These are phyloP conservation scores for Equus quagga DNA, from an alignment of 2,113 vertebrate species.

Conservation along the genomic window DNA sequence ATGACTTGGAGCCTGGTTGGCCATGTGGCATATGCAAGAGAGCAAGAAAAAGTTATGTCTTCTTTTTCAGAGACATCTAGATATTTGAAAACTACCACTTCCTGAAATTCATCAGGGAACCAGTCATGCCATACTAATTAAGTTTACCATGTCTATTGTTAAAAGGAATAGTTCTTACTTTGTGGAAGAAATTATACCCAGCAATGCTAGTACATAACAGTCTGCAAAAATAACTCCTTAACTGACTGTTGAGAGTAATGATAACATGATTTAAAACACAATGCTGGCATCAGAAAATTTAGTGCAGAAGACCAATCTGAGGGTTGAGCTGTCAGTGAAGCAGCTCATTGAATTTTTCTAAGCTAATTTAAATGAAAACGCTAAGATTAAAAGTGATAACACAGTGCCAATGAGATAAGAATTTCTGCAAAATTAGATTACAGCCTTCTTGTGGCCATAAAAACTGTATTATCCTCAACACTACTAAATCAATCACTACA, in stretches of 20 bases:
- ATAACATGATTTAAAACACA: slow-evolving; percentile 85
- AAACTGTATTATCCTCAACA: slow-evolving; percentile 86
- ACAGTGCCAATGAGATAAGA: slow-evolving; percentile 80
- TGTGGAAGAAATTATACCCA: slow-evolving; percentile 74
- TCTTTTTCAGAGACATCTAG: slow-evolving; percentile 21
- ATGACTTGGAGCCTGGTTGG: not conserved
- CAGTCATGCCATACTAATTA: slow-evolving; percentile 52
- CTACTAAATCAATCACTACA: slow-evolving; percentile 85
- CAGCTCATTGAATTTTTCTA: slow-evolving; percentile 83
- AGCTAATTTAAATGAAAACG: slow-evolving; percentile 86
- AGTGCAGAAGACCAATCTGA: slow-evolving; percentile 62
- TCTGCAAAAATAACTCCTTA: slow-evolving; percentile 81
- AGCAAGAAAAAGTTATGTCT: not conserved
- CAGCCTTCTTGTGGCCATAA: slow-evolving; percentile 82
- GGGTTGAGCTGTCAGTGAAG: slow-evolving; percentile 81
- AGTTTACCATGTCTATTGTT: slow-evolving; percentile 75
- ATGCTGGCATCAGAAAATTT: slow-evolving; percentile 76
- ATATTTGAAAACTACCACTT: slow-evolving; percentile 37
- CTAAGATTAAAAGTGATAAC: slow-evolving; percentile 88
- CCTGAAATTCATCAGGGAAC: slow-evolving; percentile 71
- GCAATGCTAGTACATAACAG: slow-evolving; percentile 71
- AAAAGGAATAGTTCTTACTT: slow-evolving; percentile 67
- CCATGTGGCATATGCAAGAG: not conserved
- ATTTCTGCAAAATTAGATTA: slow-evolving; percentile 86
- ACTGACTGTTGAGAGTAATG: slow-evolving; percentile 82